These are phyloP conservation scores for Orchestia grillus DNA, from an alignment of 1,140 invertebrate genomes.

Conservation along the genomic window DNA sequence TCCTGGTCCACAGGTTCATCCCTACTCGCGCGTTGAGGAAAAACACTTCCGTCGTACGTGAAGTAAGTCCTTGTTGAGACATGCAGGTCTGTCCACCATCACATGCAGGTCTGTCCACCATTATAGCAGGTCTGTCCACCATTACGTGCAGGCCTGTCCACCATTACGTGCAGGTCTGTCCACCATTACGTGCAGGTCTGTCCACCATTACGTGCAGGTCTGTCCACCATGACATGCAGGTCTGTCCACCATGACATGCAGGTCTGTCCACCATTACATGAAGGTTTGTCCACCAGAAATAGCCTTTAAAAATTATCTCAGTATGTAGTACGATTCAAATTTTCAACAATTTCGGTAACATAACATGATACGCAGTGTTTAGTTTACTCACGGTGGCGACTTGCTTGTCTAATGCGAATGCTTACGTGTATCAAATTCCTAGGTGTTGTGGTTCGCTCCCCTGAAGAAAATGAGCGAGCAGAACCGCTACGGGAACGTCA, in stretches of 20 bases:
- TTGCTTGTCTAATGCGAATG: neutral
- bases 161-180: no score
- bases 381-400: neutral
- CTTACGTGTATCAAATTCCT: neutral
- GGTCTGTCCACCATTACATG: neutral
- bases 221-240: neutral
- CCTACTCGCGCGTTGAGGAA: neutral
- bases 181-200: no score
- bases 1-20: neutral
- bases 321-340: neutral
- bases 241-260: neutral
- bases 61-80: neutral
- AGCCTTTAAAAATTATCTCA: neutral
- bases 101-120: no score
- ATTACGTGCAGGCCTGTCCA: neutral
- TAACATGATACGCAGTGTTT: neutral
- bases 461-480: neutral
- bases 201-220: neutral
- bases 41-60: neutral
- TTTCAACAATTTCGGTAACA: neutral
- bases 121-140: neutral
- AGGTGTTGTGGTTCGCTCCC: conserved; percentile 9
- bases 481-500: conserved; percentile 44
- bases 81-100: neutral
- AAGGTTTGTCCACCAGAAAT: neutral